These are phyloP conservation scores for Gortyna flavago DNA, from an alignment of 2,888 invertebrate species.

Conservation along the genomic window DNA sequence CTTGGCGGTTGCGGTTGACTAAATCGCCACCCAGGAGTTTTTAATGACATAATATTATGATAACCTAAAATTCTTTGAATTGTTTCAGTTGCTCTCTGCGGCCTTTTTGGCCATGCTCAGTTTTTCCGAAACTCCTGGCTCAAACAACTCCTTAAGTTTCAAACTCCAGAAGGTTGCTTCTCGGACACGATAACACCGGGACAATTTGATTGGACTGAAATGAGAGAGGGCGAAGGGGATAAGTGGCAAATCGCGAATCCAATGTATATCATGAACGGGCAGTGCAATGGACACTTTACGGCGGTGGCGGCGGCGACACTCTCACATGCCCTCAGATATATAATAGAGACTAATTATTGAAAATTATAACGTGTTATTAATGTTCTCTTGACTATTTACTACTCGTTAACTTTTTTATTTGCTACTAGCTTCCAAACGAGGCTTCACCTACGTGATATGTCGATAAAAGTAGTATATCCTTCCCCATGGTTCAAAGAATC, in stretches of 20 bases:
- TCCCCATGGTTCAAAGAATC: too few relatives aligned
- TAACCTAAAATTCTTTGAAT: not conserved
- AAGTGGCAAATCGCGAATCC: not conserved
- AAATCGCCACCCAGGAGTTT: not conserved
- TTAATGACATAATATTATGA: not conserved
- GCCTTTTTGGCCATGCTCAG: conserved; percentile 72
- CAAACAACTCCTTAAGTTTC: conserved; percentile 61
- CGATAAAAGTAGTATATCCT: too few relatives aligned
- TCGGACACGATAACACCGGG: not conserved
- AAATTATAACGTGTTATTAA: not conserved
- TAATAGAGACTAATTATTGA: conserved; percentile 62
- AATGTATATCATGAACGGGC: conserved; percentile 46
- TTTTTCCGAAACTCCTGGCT: conserved; percentile 75
- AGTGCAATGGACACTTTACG: conserved; percentile 72
- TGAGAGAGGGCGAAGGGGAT: not conserved
- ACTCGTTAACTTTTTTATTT: not conserved
- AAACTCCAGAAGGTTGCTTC: conserved; percentile 77
- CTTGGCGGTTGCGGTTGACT: not conserved
- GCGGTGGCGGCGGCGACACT: conserved; percentile 69
- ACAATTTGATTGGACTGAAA: not conserved
- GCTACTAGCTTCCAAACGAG: too few relatives aligned
- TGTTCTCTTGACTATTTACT: not conserved
- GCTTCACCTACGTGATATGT: too few relatives aligned
- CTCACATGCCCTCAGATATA: conserved; percentile 69
- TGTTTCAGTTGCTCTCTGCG: conserved; percentile 74